Percentiles rank a stretch among this genome's conserved stretches.
These are phyloP conservation scores for Hystrix brachyura DNA, from an alignment of 2,113 vertebrate genomes.

Conservation along the genomic window DNA sequence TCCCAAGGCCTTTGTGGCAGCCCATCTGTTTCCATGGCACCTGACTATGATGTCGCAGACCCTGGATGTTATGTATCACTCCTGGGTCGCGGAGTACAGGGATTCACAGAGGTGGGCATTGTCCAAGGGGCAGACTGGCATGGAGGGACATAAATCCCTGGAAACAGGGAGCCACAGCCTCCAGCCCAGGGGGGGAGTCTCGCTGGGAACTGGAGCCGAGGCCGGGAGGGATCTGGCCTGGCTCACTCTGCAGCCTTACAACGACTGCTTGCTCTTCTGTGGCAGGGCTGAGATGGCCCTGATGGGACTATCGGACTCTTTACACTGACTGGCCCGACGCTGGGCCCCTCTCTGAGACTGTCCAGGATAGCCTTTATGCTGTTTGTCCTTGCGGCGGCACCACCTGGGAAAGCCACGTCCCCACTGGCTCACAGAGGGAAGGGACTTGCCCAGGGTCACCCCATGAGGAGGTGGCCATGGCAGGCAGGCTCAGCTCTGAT, in stretches of 20 bases:
- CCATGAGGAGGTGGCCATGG: neutral
- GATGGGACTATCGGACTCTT: neutral
- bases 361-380: constrained; percentile 2
- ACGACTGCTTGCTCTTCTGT: neutral
- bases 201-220: constrained; percentile 64
- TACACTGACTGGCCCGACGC: neutral
- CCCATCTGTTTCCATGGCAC: constrained; percentile 83
- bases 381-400: neutral
- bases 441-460: neutral
- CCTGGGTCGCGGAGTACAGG: constrained; percentile 33
- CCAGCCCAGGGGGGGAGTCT: constrained; percentile 64
- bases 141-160: constrained; percentile 75
- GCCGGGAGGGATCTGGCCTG: neutral
- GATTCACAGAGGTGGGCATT: constrained; percentile 82
- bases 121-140: constrained; percentile 71
- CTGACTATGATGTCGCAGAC: constrained; percentile 57
- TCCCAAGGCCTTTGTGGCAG: constrained; percentile 72
- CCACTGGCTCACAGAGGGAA: neutral
- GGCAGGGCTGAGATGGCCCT: neutral
- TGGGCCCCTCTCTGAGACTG: neutral
- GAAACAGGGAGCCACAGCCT: constrained; percentile 69
- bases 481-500: neutral
- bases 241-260: neutral
- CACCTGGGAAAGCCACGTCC: neutral
- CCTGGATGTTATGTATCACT: constrained; percentile 40